Percentiles rank a stretch among this genome's conserved stretches.
phyloP scores from a whole-genome alignment of 1,140 invertebrate species.

The Stegodyphus dumicola region DNA sequence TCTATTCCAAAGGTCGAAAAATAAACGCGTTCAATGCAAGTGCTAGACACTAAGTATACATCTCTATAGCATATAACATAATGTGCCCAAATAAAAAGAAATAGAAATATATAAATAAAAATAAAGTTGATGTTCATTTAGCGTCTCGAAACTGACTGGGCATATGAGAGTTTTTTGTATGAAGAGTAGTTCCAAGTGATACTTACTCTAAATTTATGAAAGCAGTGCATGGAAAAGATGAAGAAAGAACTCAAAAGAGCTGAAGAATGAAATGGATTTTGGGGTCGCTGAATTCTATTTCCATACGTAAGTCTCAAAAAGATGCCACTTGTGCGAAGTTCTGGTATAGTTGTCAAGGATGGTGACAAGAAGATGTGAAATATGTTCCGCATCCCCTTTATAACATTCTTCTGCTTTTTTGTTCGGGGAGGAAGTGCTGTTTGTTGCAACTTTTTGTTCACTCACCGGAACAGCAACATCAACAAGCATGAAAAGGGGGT shows the following conservation, averaged over 20 bases:
- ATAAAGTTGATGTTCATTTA: too few relatives aligned
- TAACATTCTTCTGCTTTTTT: neutral
- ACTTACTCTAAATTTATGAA: neutral
- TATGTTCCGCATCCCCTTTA: neutral
- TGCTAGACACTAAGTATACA: too few relatives aligned
- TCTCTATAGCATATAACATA: too few relatives aligned
- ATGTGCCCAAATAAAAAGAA: too few relatives aligned
- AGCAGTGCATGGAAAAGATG: neutral
- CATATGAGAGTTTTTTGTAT: neutral
- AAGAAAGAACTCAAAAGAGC: neutral
- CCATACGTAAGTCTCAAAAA: conserved; percentile 5
- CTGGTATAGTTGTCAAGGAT: neutral
- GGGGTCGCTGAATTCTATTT: conserved; percentile 9
- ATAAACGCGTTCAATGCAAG: too few relatives aligned
- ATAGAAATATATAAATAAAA: too few relatives aligned
- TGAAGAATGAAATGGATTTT: conserved; percentile 12
- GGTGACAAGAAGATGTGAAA: conserved; percentile 1
- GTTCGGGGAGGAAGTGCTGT: neutral
- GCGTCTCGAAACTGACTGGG: neutral
- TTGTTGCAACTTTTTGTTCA: too few relatives aligned
- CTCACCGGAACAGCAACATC: too few relatives aligned
- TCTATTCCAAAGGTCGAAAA: too few relatives aligned
- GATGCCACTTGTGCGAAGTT: neutral
- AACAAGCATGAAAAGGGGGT: too few relatives aligned
- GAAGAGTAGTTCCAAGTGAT: neutral